Evolutionary conservation across 2,797 vertebrate genomes (phyloP), one percentile per base, ranked within the genome.

Genomic region (Dendrocincla fuliginosa): DNA sequence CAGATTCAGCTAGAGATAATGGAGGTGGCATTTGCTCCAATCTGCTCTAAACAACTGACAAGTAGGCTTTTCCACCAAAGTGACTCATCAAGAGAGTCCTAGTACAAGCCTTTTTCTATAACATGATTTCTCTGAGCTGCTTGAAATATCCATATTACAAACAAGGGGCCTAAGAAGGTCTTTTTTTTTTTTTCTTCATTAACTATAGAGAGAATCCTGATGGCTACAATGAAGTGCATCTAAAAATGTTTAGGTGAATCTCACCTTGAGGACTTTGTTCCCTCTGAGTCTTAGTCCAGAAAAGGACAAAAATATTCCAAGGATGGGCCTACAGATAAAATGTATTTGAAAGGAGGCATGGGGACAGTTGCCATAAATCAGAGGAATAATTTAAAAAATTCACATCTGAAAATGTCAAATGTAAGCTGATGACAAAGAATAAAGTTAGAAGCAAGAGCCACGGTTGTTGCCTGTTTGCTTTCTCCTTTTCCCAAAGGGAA

Each of bases 1-100:
- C 42, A 75, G 33, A 50, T 80, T 56, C 47, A 55, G 5, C 9
- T 61, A 41, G 23, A 46, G 22, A 35, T 16, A 37, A 32, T 3
- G 1, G 33, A 68, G 20, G 7, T 47, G 33, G 1, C 6, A 27
- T 75, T 71, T 75, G 4, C 13, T 68, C 10, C 1, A 1, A 6
- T 67, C 84, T 39, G 6, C 15, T 69, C 12, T 41, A 52, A 76
- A 20, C 13, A 37, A 12, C 12, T 30, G 23, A 12, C 7, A 52
- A 71, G 15, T 8, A 32, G 16, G 20, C 1, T 86, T 85, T 93
- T 75, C 23, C 37, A 68, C 9, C 6, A 37, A 60, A 81, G 14
- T 3, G 32, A 28, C 10, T 63, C 24, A 59, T 70, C 32, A 47
- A 35, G 5, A 47, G 1, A 63, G 9, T 12, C 55, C 71, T 69